Percentiles rank a stretch among this genome's conserved stretches.
phyloP scores from a whole-genome alignment of 2,113 vertebrate genomes.

The Melanerpes formicivorus region DNA sequence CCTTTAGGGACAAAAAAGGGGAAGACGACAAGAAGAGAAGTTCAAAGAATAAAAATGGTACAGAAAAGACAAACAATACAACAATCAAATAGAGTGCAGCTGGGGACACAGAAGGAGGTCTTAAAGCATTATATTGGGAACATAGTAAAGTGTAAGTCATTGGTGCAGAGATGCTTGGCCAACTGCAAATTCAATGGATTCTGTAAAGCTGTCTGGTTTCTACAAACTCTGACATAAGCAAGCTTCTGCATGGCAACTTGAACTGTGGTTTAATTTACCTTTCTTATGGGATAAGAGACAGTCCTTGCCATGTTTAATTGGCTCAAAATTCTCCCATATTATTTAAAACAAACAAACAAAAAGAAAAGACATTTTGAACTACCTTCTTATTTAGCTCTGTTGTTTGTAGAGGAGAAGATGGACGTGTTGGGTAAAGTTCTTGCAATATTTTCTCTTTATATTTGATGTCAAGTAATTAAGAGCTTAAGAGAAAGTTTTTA shows the following conservation, averaged over 20 bases:
- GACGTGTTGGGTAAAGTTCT: neutral
- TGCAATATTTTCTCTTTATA: neutral
- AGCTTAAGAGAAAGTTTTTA: neutral
- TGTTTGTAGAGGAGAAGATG: neutral
- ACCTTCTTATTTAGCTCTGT: neutral
- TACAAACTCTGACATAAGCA: neutral
- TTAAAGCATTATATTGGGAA: neutral
- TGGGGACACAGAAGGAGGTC: neutral
- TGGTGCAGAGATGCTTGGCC: neutral
- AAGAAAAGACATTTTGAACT: neutral
- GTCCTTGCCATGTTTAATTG: neutral
- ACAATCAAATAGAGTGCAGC: neutral
- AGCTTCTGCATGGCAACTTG: neutral
- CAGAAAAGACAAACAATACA: conserved; percentile 1
- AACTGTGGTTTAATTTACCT: neutral
- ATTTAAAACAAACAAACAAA: neutral
- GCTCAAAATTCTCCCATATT: neutral
- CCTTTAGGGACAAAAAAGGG: neutral
- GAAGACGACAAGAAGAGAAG: neutral
- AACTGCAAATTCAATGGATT: neutral
- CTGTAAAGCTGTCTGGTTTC: neutral
- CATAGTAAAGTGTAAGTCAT: neutral
- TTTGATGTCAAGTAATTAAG: neutral
- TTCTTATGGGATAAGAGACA: neutral
- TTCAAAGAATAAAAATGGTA: neutral